Conservation (phyloP, 2,113 vertebrate species). For the Lampris incognitus region DNA sequence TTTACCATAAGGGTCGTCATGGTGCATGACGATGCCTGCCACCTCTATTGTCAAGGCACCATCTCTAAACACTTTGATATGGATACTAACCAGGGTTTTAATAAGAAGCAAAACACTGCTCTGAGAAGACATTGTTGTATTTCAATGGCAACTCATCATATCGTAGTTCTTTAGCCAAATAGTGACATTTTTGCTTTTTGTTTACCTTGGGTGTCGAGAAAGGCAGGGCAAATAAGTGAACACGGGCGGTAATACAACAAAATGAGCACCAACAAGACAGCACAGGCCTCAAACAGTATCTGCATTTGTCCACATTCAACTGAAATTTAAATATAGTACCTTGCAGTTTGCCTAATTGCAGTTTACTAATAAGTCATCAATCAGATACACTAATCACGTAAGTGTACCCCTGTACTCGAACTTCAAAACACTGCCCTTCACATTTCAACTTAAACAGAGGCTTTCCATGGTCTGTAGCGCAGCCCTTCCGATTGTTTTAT, state of each 20-base stretch:
- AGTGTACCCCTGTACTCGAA: neutral
- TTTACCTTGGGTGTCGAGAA: too few relatives aligned
- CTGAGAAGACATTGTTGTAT: too few relatives aligned
- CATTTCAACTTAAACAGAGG: neutral
- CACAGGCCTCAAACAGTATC: neutral
- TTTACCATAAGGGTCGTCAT: too few relatives aligned
- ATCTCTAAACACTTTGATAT: too few relatives aligned
- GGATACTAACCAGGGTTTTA: too few relatives aligned
- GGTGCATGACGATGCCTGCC: too few relatives aligned
- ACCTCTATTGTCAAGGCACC: too few relatives aligned
- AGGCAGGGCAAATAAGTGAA: neutral
- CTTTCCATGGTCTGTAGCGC: neutral
- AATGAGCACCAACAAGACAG: neutral
- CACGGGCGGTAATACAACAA: neutral
- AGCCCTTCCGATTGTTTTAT: neutral
- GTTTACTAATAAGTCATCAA: neutral
- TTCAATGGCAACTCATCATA: too few relatives aligned
- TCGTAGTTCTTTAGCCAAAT: too few relatives aligned
- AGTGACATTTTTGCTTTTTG: too few relatives aligned
- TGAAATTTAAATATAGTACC: slow-evolving; percentile 8
- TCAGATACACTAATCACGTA: slow-evolving; percentile 8
- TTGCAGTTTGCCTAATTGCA: neutral
- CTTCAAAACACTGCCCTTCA: slow-evolving; percentile 10
- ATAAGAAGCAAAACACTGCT: too few relatives aligned
- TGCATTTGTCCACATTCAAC: neutral